Base-by-base conservation (phyloP, 2,113 vertebrate species). In the Genyomyrus donnyi region DNA sequence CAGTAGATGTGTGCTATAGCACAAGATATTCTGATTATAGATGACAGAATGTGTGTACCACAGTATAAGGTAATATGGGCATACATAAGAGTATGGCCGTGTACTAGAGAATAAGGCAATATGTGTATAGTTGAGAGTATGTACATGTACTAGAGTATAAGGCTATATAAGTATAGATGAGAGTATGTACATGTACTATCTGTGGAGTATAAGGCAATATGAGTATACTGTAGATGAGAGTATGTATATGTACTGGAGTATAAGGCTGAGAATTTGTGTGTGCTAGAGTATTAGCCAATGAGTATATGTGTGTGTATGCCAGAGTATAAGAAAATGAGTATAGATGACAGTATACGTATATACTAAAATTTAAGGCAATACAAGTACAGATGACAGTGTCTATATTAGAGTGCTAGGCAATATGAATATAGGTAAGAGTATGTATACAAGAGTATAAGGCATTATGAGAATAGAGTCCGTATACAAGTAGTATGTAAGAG, bases 221-320 rank as follows among this genome's bases (percentile, higher is more conserved):
- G 77, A n/a, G 50, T 89, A 42, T 89, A 24, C 21, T 53, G 52
- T 53, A 56, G 19, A 39, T 84, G 74, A 85, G 11, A 56, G 89
- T 56, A 58, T 58, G 56, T 58, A n/a, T n/a, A 50, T 45, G 89
- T 85, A 42, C 35, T 50, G 27, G 50, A 53, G 74, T 85, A 35
- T 42, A 42, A 24, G 13, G 31, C 27, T 50, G 66, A 1, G 42
- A 50, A n/a, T 50, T 11, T 52, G 49, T 58, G 74, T 83, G n/a
- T 53, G 48, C 53, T 83, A 19, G 49, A 42, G 53, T 48, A 8
- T 10, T 4, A 46, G 3, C 2, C 6, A 46, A 39, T 13, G 70
- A 49, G 83, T 90, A 50, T 56, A 77, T 46, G 1, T 89, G 66
- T 89, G 58, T 21, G 19, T 53, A 21, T 91, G 66, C 66, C 31